Percentiles rank a stretch among this genome's conserved stretches.
Evolutionary conservation across 1,140 invertebrate species (phyloP).

Genomic region (Bombus waltoni): DNA sequence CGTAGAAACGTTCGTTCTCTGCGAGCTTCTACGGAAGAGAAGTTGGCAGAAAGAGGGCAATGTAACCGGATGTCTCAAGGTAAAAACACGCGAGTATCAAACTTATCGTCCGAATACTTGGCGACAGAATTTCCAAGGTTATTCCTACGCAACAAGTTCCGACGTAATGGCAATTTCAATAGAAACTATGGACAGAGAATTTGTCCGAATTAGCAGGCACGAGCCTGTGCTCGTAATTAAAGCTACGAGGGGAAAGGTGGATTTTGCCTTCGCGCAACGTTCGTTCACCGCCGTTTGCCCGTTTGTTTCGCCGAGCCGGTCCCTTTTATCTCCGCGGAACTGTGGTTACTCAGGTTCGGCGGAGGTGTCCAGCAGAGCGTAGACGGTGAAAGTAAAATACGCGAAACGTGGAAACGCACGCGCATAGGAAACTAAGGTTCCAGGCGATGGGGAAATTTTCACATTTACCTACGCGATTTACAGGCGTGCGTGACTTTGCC

Average conservation of each 20-base stretch:
- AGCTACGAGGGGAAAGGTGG: background rate
- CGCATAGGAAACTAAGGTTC: background rate
- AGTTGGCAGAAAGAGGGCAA: background rate
- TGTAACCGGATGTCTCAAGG: background rate
- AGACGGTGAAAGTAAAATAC: conserved; percentile 67
- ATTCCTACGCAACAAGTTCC: background rate
- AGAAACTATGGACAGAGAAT: background rate
- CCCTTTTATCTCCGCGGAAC: conserved; percentile 21
- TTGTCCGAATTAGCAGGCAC: conserved; percentile 14
- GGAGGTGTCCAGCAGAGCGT: conserved; percentile 54
- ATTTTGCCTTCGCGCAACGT: background rate
- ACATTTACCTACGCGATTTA: conserved; percentile 47
- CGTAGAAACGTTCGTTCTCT: no score
- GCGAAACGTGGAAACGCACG: conserved; percentile 28
- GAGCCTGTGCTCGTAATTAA: conserved; percentile 32
- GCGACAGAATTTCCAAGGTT: background rate
- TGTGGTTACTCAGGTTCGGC: background rate
- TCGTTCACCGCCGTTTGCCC: background rate
- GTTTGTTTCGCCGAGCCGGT: background rate
- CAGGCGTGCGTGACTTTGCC: conserved; percentile 45
- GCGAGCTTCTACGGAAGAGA: no score
- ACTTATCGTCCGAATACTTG: background rate
- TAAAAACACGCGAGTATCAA: background rate
- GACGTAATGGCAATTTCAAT: no score
- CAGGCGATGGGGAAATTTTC: conserved; percentile 61